Conservation (phyloP, 2,113 vertebrate species). For the Coptodon bakossiorum region DNA sequence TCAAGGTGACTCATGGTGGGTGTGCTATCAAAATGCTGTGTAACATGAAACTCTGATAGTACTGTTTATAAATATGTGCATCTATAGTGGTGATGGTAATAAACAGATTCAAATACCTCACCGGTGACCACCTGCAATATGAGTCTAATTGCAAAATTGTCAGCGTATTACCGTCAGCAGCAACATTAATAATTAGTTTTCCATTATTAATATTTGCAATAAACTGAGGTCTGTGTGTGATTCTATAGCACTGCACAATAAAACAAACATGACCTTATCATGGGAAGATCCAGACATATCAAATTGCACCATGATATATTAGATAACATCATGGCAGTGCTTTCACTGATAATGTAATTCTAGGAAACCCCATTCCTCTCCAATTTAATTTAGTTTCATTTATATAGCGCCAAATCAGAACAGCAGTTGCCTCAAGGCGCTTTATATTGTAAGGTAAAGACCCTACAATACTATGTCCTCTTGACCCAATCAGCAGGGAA, state of each 20-base stretch:
- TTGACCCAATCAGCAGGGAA: neutral
- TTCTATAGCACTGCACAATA: neutral
- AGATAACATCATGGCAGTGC: neutral
- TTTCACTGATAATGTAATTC: neutral
- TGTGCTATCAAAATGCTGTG: neutral
- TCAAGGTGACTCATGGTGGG: conserved; percentile 26
- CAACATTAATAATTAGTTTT: neutral
- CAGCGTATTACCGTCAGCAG: neutral
- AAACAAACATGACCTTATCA: neutral
- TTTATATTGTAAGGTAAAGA: neutral
- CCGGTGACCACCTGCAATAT: neutral
- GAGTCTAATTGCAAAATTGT: neutral
- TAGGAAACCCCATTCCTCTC: neutral
- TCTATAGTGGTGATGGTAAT: neutral
- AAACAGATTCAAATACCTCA: neutral
- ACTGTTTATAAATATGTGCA: neutral
- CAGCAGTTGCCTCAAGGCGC: neutral
- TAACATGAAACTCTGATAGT: conserved; percentile 7
- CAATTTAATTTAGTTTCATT: neutral
- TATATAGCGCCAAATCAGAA: neutral
- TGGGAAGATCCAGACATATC: neutral
- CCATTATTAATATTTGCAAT: neutral
- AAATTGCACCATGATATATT: neutral
- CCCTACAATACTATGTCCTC: neutral
- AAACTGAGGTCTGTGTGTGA: neutral